phyloP scores from a whole-genome alignment of 1,140 invertebrate species.

The Tenebrio molitor region DNA sequence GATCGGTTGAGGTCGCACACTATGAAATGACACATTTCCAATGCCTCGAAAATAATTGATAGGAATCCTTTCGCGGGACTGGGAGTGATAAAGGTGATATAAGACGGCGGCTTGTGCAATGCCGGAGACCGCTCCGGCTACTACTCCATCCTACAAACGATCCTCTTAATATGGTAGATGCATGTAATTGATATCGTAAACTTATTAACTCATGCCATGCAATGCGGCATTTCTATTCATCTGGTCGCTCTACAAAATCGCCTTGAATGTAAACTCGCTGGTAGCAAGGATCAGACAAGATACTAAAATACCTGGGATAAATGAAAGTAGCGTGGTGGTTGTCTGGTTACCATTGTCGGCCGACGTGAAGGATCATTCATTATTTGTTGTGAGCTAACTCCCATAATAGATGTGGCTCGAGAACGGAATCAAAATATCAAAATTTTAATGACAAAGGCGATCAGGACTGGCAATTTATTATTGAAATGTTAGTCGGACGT shows the following conservation, averaged over 20 bases:
- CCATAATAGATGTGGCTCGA: no score
- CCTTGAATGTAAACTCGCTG: constrained; percentile 30
- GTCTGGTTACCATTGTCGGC: not conserved
- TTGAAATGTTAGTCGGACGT: no score
- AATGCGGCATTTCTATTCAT: constrained; percentile 21
- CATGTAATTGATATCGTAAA: constrained; percentile 25
- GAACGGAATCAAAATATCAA: not conserved
- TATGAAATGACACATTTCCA: constrained; percentile 11
- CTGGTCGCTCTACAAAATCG: constrained; percentile 13
- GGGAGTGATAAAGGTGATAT: not conserved
- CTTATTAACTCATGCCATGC: constrained; percentile 29
- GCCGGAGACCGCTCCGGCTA: constrained; percentile 11
- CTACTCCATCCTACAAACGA: constrained; percentile 16
- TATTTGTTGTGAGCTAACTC: not conserved
- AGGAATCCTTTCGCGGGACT: no score
- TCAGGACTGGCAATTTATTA: not conserved
- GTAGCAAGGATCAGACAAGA: constrained; percentile 15
- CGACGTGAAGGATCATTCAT: constrained; percentile 3
- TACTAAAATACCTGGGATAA: constrained; percentile 18
- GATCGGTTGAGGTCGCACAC: constrained; percentile 7
- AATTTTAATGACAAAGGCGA: not conserved
- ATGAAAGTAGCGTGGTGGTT: not conserved
- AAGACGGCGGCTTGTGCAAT: constrained; percentile 19
- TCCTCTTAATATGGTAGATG: constrained; percentile 31
- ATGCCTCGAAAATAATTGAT: not conserved